Base-by-base conservation (phyloP, 2,888 invertebrate genomes). In the Eupithecia subfuscata region DNA sequence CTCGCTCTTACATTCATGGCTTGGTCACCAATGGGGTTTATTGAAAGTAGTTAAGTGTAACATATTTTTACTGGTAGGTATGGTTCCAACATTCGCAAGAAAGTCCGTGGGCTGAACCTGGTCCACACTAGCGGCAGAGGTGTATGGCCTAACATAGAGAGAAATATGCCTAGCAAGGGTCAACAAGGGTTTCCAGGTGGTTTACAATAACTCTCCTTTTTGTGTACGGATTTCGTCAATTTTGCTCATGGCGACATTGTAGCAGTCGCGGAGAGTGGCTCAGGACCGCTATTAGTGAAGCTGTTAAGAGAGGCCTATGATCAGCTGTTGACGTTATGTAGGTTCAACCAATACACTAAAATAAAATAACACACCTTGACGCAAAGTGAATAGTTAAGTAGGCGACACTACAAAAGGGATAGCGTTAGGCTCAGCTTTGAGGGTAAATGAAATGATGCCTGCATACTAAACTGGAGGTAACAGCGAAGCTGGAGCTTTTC, bases 391-490 rank as follows among this genome's bases (percentile, higher is more conserved):
- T 14, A 60, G 60, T 60, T 60, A 25, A 60, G 60, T 25, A 14
- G 22, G 60, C 25, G 25, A 25, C 12, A 60, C 25, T 60, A 25
- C 12, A 60, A 22, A 25, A 60, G 60, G 60, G 60, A 25, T 60
- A 25, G 64, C 30, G 14, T 30, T 30, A 30, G 48, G 69, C 37
- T 69, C 34, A 25, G 71, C 43, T 64, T 64, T 34, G 34, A 64
- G 64, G 64, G 30, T 18, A 64, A 64, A 60, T 60, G 60, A 34
- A 34, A 64, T 34, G 64, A 34, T 9, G 64, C 25, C 25, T 60
- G 60, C 60, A 60, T 60, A 60, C 60, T 60, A 60, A 60, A 60
- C 25, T 25, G 25, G 25, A 4, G 56, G 22, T 11, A 56, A 11
- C n/a, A 56, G 22, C n/a, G 0, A 12, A 56, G 22, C 2, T 52